These are phyloP conservation scores for Formica aserva DNA, from an alignment of 2,888 invertebrate genomes.

Conservation along the genomic window DNA sequence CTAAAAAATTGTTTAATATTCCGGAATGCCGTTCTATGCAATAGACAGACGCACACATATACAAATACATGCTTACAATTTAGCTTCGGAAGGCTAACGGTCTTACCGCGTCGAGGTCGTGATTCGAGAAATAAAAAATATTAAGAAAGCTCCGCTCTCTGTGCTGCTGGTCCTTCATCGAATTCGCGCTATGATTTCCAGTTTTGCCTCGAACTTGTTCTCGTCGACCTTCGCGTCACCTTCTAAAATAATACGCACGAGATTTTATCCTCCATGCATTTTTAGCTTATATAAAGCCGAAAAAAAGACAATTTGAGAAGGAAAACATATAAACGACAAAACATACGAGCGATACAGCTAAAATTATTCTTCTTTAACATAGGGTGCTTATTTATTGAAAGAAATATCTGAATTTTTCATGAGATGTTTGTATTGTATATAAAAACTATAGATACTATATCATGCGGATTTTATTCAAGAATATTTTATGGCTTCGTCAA, in stretches of 20 bases:
- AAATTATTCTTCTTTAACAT: not conserved
- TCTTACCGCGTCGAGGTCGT: not conserved
- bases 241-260: conserved; percentile 56
- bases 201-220: conserved; percentile 68
- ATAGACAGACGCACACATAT: not conserved
- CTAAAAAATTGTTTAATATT: conserved; percentile 1
- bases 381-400: not conserved
- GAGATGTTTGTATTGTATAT: not conserved
- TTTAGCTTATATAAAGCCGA: conserved; percentile 9
- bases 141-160: not conserved
- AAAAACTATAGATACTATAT: not conserved
- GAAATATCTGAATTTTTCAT: conserved; percentile 17
- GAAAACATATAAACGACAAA: not conserved
- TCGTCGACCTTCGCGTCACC: conserved; percentile 68
- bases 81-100: conserved; percentile 24
- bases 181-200: conserved; percentile 67
- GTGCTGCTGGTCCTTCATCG: conserved; percentile 50
- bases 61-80: not conserved
- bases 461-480: not conserved
- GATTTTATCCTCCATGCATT: conserved; percentile 3
- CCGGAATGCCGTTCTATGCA: not conserved
- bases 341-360: too few species aligned
- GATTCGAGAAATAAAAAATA: conserved; percentile 12
- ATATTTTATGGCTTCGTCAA: not conserved
- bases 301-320: not conserved